These are phyloP conservation scores for Puffinus mauretanicus DNA, from an alignment of 2,113 vertebrate genomes.

Conservation along the genomic window DNA sequence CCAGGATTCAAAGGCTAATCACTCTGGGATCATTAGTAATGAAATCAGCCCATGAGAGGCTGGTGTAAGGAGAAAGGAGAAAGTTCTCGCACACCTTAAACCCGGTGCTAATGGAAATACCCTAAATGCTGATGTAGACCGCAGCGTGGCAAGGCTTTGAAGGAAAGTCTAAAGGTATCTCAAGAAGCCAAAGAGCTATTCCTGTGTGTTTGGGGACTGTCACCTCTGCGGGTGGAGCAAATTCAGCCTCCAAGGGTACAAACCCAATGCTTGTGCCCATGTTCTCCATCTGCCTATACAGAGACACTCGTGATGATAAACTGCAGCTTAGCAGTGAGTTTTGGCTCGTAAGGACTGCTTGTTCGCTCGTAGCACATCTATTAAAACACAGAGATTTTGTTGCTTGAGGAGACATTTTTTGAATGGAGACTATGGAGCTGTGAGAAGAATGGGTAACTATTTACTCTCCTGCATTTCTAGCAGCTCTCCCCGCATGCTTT, in stretches of 20 bases:
- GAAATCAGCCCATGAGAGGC: background rate
- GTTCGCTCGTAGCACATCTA: background rate
- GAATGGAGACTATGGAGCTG: background rate
- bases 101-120: background rate
- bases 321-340: background rate
- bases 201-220: background rate
- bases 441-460: background rate
- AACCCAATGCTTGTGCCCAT: rapidly evolving
- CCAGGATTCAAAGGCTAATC: background rate
- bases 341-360: background rate
- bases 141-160: background rate
- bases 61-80: background rate
- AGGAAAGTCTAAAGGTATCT: background rate
- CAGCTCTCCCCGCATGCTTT: background rate
- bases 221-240: background rate
- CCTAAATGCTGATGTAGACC: background rate
- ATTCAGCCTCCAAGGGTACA: background rate
- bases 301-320: background rate
- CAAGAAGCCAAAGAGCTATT: background rate
- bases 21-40: background rate
- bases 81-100: background rate
- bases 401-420: background rate
- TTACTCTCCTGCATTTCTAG: background rate
- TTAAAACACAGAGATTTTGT: background rate
- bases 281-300: rapidly evolving